Evolutionary conservation across 1,140 invertebrate species (phyloP), one percentile per base, ranked within the genome.

Genomic region (Daktulosphaira vitifoliae): DNA sequence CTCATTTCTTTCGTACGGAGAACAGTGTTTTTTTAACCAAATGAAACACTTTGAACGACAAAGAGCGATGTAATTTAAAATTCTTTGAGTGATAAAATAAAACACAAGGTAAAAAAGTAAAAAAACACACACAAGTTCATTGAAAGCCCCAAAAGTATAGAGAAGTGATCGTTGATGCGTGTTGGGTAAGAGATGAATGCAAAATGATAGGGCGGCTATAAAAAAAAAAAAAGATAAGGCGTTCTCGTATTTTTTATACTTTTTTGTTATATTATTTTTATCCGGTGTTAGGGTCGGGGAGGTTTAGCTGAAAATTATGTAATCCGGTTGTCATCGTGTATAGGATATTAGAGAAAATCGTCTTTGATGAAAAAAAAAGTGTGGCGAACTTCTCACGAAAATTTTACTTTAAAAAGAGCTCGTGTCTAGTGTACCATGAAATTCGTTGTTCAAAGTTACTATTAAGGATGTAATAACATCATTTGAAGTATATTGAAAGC

Each of bases 31-130:
- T 33, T 44, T 59, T 26, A 46, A 20, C 39, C 39, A 44, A 44
- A 59, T 26, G 54, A 59, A 59, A 59, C 54, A 16, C 54, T 59
- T 56, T 59, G 39, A 26, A 59, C 16, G 39, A 59, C 54, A 59
- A 59, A 59, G 54, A 44, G 42, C 37, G 38, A 26, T 59, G 42
- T 59, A 59, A 59, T 59, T 59, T 59, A 59, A 59, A 59, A 59
- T 59, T 42, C 54, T 42, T 18, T 38, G 39, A 38, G 54, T 20
- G 54, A 59, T 44, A 59, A 59, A 44, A 44, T 59, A 42, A 44
- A 53, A 54, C 18, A 26, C 23, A 44, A 56, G 53, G 54, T 59
- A 38, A 22, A 56, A 42, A 44, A 48, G 2, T 1, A 59, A 46
- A 59, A 56, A 26, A 20, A 46, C 18, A 26, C 39, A 13, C 23